These are phyloP conservation scores for Caenorhabditis sulstoni DNA, from an alignment of 2,888 invertebrate genomes.

Conservation along the genomic window DNA sequence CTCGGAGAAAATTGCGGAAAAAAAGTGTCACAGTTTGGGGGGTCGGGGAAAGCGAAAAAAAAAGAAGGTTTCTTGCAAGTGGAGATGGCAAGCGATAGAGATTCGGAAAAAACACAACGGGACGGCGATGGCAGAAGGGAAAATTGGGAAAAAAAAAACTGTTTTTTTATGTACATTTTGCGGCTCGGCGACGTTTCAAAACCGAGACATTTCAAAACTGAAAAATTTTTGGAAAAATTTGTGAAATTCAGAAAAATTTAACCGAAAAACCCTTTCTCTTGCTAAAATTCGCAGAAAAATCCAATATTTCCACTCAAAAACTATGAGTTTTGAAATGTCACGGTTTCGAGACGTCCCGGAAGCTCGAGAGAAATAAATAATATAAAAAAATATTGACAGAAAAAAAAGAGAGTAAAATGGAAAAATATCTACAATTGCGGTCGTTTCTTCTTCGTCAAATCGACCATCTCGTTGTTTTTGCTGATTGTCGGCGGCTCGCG, in stretches of 20 bases:
- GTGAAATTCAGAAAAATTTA: no score
- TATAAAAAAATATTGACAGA: not conserved
- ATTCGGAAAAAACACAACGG: not conserved
- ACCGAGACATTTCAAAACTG: not conserved
- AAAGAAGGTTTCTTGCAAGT: no score
- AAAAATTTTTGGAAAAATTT: no score
- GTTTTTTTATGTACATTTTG: conserved; percentile 21
- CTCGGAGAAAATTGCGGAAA: not conserved
- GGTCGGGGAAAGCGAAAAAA: no score
- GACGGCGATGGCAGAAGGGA: not conserved
- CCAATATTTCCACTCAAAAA: no score
- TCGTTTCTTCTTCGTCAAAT: conserved; percentile 19
- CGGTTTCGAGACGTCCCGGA: no score
- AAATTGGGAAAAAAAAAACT: not conserved
- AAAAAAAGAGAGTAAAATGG: conserved; percentile 4
- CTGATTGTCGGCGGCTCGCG: conserved; percentile 23
- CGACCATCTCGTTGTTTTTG: conserved; percentile 53
- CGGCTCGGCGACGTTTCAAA: not conserved
- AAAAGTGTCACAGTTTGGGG: conserved; percentile 24
- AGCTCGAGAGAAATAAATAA: no score
- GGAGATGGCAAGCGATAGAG: conserved; percentile 51
- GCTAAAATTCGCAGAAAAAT: no score
- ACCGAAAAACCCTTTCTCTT: no score
- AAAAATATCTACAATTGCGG: conserved; percentile 22
- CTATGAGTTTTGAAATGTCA: no score